Percentiles rank a stretch among this genome's conserved stretches.
phyloP scores from a whole-genome alignment of 23 tunicate species.

The Aplidium turbinatum region DNA sequence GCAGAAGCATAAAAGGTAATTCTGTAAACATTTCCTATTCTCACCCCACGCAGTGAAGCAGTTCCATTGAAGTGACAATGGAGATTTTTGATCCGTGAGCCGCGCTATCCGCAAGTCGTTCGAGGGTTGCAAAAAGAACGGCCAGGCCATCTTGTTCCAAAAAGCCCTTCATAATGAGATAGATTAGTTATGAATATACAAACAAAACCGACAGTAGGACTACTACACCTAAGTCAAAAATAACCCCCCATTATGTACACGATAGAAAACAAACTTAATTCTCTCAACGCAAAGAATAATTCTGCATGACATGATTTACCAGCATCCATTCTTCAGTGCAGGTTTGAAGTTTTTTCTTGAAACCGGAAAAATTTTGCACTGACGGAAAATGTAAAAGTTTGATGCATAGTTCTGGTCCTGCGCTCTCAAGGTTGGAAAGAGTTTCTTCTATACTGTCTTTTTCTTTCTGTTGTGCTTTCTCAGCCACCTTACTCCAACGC shows the following conservation, averaged over 20 bases:
- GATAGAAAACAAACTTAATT: too few species aligned
- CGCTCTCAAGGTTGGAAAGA: conserved; percentile 78
- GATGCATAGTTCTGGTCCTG: conserved; percentile 94
- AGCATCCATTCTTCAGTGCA: conserved; percentile 86
- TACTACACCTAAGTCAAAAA: too few species aligned
- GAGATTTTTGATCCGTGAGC: conserved; percentile 29
- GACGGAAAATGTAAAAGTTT: conserved; percentile 87
- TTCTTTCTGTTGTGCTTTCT: conserved; percentile 70
- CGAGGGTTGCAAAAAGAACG: conserved; percentile 77
- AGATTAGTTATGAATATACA: too few species aligned
- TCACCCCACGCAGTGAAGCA: conserved; percentile 89
- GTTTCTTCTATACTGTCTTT: conserved; percentile 70
- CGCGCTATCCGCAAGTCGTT: conserved; percentile 58
- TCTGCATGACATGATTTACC: conserved; percentile 26
- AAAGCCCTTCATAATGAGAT: too few species aligned
- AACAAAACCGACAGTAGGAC: too few species aligned
- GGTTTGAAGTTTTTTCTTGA: conserved; percentile 69
- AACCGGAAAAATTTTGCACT: conserved; percentile 88
- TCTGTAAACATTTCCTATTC: neutral
- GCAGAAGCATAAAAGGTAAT: too few species aligned
- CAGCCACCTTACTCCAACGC: conserved; percentile 52
- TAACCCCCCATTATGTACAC: too few species aligned
- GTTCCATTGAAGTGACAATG: conserved; percentile 80
- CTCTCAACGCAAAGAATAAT: too few species aligned
- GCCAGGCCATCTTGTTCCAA: conserved; percentile 93